Conservation (phyloP, 2,888 invertebrate species). For the Meganola albula region DNA sequence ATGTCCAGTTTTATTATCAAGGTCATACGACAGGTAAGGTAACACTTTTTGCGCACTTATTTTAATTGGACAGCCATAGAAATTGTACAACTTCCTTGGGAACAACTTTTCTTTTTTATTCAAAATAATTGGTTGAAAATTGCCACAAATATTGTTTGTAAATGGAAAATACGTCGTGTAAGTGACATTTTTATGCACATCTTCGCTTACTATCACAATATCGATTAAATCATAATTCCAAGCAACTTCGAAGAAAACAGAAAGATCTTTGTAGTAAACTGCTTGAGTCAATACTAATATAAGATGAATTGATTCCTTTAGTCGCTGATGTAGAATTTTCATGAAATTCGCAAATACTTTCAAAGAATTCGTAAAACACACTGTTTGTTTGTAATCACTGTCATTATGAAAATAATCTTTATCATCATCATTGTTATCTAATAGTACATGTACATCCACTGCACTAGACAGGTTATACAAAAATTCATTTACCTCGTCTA, state of each 20-base stretch:
- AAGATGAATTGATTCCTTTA: constrained; percentile 31
- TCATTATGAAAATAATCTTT: constrained; percentile 20
- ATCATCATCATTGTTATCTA: constrained; percentile 13
- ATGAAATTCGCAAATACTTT: constrained; percentile 37
- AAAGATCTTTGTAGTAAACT: constrained; percentile 16
- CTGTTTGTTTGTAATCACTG: constrained; percentile 34
- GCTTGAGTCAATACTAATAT: constrained; percentile 34
- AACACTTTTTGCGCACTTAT: constrained; percentile 26
- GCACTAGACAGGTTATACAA: constrained; percentile 31
- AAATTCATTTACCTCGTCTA: constrained; percentile 29
- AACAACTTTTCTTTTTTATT: constrained; percentile 28
- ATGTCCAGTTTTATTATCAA: constrained; percentile 29
- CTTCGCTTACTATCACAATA: constrained; percentile 35
- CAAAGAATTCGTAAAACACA: constrained; percentile 35
- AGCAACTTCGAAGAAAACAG: constrained; percentile 32
- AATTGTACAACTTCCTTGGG: constrained; percentile 44
- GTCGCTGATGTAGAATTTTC: constrained; percentile 25
- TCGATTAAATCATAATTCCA: constrained; percentile 45
- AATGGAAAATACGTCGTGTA: constrained; percentile 47
- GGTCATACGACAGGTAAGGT: constrained; percentile 30
- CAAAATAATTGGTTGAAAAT: constrained; percentile 33
- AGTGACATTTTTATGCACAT: constrained; percentile 20
- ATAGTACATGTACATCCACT: constrained; percentile 28
- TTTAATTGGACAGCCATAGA: constrained; percentile 43
- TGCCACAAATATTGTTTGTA: constrained; percentile 33